These are phyloP conservation scores for Nothobranchius kuhntae DNA, from an alignment of 2,113 vertebrate species.

Conservation along the genomic window DNA sequence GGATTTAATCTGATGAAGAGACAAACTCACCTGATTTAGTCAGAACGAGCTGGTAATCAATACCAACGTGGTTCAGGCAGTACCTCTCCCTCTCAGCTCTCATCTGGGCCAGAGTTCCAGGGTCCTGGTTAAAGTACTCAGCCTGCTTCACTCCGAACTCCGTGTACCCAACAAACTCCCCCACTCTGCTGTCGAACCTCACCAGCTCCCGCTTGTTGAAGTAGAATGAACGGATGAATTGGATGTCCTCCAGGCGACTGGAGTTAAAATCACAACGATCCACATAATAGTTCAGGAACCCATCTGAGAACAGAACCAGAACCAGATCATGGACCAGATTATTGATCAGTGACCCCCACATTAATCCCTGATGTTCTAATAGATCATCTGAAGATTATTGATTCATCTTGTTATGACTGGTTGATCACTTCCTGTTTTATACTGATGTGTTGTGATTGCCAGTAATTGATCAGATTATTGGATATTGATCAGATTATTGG, in stretches of 20 bases:
- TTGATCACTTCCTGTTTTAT: too few species aligned
- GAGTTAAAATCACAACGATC: constrained; percentile 30
- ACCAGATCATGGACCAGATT: not conserved
- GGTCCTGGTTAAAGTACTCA: fast-evolving
- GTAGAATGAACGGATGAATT: fast-evolving
- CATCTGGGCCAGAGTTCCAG: fast-evolving
- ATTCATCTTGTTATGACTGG: too few species aligned
- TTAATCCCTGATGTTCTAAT: too few species aligned
- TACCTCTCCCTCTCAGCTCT: fast-evolving
- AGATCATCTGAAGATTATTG: too few species aligned
- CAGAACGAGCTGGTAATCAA: fast-evolving
- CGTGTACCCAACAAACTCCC: constrained; percentile 16
- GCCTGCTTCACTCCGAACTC: not conserved
- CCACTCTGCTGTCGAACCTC: constrained; percentile 38
- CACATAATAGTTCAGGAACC: fast-evolving
- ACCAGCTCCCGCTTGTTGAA: not conserved
- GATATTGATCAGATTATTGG: too few species aligned
- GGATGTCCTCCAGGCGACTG: constrained; percentile 37
- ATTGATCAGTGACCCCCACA: not conserved
- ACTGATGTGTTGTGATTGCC: too few species aligned
- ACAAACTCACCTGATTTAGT: constrained; percentile 52
- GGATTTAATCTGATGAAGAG: not conserved
- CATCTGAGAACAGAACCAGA: constrained; percentile 5
- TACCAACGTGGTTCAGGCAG: not conserved
- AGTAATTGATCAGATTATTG: too few species aligned